phyloP scores from a whole-genome alignment of 1,140 invertebrate species.

The Eumaeus atala region DNA sequence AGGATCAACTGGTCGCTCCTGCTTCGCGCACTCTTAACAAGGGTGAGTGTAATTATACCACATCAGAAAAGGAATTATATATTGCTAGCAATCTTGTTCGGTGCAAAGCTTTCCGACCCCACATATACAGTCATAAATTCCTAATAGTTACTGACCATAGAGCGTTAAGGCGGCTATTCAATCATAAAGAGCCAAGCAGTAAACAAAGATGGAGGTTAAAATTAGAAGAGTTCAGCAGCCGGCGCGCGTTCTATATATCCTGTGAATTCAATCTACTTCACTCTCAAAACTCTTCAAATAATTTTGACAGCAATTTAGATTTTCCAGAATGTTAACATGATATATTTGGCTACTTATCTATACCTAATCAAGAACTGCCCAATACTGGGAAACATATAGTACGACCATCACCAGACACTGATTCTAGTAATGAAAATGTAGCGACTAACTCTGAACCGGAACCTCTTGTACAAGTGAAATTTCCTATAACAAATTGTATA shows the following conservation, averaged over 20 bases:
- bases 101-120: conserved; percentile 37
- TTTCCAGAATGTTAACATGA: not conserved
- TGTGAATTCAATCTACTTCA: conserved; percentile 10
- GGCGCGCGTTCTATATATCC: conserved; percentile 20
- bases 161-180: conserved; percentile 65
- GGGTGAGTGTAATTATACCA: conserved; percentile 27
- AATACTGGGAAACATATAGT: conserved; percentile 28
- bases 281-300: not conserved
- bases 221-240: conserved; percentile 16
- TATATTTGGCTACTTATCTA: not conserved
- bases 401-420: too few relatives aligned
- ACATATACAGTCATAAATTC: conserved; percentile 67
- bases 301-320: not conserved
- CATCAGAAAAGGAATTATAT: conserved; percentile 32
- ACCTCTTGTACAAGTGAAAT: not conserved
- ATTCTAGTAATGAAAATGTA: conserved; percentile 1
- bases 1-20: conserved; percentile 39
- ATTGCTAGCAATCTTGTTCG: conserved; percentile 51
- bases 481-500: not conserved
- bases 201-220: conserved; percentile 21
- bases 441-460: not conserved
- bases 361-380: not conserved
- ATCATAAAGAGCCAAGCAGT: conserved; percentile 49
- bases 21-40: conserved; percentile 22
- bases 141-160: conserved; percentile 70